phyloP scores from a whole-genome alignment of 2,888 invertebrate species.

The Anorthoa munda region DNA sequence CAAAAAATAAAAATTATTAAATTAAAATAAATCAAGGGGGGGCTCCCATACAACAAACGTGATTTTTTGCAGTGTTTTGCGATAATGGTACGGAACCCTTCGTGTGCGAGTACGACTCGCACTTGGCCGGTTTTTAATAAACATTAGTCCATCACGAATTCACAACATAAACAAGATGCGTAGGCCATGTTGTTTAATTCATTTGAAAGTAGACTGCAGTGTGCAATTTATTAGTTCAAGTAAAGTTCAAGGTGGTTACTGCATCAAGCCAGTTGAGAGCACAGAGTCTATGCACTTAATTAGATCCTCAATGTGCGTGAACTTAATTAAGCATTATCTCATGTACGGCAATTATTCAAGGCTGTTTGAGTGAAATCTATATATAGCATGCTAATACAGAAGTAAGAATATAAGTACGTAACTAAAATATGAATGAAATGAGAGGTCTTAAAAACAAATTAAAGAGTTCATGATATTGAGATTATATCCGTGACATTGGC shows the following conservation, averaged over 20 bases:
- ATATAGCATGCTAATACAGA: background rate
- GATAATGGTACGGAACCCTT: too few species aligned
- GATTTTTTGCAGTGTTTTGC: too few species aligned
- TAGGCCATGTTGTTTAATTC: background rate
- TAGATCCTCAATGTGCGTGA: conserved; percentile 17
- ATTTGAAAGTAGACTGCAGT: background rate
- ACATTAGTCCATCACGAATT: background rate
- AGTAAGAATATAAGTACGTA: too few species aligned
- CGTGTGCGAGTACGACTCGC: too few species aligned
- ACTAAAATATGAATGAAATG: background rate
- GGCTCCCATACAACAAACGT: too few species aligned
- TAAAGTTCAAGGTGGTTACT: conserved; percentile 12
- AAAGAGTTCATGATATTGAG: background rate
- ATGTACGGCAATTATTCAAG: conserved; percentile 22
- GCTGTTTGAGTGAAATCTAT: conserved; percentile 39
- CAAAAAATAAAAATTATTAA: too few species aligned
- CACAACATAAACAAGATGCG: background rate
- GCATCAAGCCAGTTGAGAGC: conserved; percentile 4
- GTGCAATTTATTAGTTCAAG: background rate
- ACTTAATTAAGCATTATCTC: conserved; percentile 34
- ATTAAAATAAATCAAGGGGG: too few species aligned
- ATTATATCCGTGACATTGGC: background rate
- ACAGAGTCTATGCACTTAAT: background rate
- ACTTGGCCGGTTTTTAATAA: too few species aligned
- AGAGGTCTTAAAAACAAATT: background rate